These are phyloP conservation scores for Taenaris catops DNA, from an alignment of 2,888 invertebrate genomes.

Conservation along the genomic window DNA sequence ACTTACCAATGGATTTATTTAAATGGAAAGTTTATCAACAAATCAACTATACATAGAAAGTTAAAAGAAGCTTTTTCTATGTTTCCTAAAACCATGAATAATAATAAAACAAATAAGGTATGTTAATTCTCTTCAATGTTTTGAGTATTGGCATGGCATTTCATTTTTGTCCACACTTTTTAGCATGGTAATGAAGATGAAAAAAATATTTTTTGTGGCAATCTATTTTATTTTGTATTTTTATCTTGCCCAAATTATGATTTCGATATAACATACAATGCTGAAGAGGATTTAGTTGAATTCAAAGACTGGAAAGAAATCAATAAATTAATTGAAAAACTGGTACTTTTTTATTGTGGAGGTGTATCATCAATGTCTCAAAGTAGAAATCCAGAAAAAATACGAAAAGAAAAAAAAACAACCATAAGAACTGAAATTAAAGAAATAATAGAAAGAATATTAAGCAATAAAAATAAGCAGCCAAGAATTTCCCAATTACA, in stretches of 20 bases:
- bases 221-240: constrained; percentile 72
- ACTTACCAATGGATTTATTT: constrained; percentile 82
- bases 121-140: constrained; percentile 5
- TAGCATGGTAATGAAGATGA: constrained; percentile 17
- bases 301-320: constrained; percentile 75
- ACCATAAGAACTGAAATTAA: constrained; percentile 48
- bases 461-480: constrained; percentile 49
- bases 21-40: constrained; percentile 79
- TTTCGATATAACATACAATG: constrained; percentile 71
- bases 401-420: constrained; percentile 5
- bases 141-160: no score
- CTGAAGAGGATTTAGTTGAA: constrained; percentile 69
- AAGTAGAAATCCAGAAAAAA: constrained; percentile 20
- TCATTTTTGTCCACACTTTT: constrained; percentile 29
- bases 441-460: constrained; percentile 57
- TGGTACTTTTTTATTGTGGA: constrained; percentile 47
- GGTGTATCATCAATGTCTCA: constrained; percentile 35
- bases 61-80: constrained; percentile 36
- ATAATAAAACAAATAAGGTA: constrained; percentile 40
- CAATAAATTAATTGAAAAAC: constrained; percentile 46
- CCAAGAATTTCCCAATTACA: constrained; percentile 45
- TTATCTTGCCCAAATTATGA: constrained; percentile 74
- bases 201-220: constrained; percentile 26
- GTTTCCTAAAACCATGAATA: constrained; percentile 20
- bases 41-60: constrained; percentile 57